Conservation (phyloP, 2,113 vertebrate genomes). For the Chloropsis hardwickii region DNA sequence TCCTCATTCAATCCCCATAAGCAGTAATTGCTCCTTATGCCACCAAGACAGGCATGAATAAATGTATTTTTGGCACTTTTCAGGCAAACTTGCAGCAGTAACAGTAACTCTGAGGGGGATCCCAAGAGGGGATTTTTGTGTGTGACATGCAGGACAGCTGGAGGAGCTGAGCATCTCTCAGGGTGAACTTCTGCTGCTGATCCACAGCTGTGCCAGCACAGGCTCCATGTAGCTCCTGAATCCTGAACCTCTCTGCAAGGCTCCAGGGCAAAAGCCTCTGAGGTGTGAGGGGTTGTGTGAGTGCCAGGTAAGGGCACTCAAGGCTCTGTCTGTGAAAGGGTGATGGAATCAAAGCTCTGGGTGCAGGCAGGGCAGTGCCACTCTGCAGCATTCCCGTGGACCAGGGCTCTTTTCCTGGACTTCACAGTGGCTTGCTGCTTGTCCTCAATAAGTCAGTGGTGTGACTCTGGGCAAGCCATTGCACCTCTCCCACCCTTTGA, state of each 20-base stretch:
- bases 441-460: not conserved
- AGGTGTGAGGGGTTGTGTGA: not conserved
- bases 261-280: not conserved
- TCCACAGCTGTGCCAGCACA: not conserved
- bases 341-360: not conserved
- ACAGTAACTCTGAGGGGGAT: not conserved
- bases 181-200: not conserved
- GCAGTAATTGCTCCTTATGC: slow-evolving; percentile 6
- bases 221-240: not conserved
- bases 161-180: not conserved
- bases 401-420: not conserved
- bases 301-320: not conserved
- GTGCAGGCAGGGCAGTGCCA: not conserved
- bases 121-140: not conserved
- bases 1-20: not conserved
- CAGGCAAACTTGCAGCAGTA: not conserved
- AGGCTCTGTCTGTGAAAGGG: not conserved
- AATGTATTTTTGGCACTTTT: not conserved
- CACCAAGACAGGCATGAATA: not conserved
- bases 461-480: not conserved
- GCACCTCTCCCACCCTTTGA: not conserved
- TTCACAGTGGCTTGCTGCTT: not conserved
- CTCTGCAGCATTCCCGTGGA: not conserved
- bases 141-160: not conserved
- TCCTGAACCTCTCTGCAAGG: not conserved